These are phyloP conservation scores for Heliconius erato DNA, from an alignment of 2,888 invertebrate species.

Conservation along the genomic window DNA sequence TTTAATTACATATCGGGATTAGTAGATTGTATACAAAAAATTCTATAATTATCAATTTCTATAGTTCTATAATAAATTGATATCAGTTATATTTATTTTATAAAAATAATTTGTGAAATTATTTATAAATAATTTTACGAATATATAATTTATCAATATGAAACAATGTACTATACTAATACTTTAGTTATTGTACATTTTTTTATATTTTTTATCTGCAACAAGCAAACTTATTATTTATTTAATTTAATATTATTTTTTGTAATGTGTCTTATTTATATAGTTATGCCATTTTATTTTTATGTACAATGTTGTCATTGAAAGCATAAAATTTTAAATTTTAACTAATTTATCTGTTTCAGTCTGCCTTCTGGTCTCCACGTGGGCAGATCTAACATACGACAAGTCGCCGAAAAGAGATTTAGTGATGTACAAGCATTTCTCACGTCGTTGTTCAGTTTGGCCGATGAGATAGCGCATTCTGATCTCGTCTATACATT, in stretches of 20 bases:
- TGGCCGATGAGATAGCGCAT: slow-evolving; percentile 97
- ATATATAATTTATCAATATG: background rate
- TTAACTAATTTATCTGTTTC: background rate
- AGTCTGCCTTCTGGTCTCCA: slow-evolving; percentile 88
- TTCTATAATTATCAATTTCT: background rate
- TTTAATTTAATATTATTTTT: background rate
- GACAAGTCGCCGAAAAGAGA: slow-evolving; percentile 97
- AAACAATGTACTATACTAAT: background rate
- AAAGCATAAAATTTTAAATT: background rate
- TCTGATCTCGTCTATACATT: slow-evolving; percentile 99
- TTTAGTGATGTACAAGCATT: slow-evolving; percentile 95
- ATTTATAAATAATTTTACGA: background rate
- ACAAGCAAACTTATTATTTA: background rate
- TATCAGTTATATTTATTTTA: background rate
- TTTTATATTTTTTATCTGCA: background rate
- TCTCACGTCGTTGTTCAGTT: slow-evolving; percentile 92
- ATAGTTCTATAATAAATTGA: background rate
- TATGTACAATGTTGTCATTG: background rate
- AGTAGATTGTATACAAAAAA: background rate
- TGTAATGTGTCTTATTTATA: background rate
- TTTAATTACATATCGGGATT: background rate
- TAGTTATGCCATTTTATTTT: background rate
- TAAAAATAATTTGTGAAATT: background rate
- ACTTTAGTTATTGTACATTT: background rate
- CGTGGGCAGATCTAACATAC: slow-evolving; percentile 96